Conservation (phyloP, 2,113 vertebrate species). For the Candoia aspera region DNA sequence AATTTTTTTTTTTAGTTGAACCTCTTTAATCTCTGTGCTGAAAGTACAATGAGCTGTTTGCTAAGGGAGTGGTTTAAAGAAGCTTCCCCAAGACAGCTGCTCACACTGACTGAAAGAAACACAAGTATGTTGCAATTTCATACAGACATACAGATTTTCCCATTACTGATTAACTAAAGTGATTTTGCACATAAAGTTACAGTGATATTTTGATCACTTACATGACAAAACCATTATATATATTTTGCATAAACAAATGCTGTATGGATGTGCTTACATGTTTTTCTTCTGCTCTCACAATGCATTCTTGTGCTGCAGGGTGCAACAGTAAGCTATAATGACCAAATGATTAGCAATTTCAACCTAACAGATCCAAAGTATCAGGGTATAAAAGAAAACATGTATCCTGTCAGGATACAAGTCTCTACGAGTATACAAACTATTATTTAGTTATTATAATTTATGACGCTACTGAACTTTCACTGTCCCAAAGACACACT, state of each 20-base stretch:
- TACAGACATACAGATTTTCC: constrained; percentile 34
- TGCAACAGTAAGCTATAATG: not conserved
- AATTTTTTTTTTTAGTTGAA: not conserved
- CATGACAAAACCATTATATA: not conserved
- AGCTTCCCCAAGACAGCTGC: not conserved
- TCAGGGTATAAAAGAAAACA: not conserved
- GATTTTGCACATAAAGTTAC: not conserved
- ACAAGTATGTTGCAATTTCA: constrained; percentile 64
- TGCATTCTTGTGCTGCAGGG: not conserved
- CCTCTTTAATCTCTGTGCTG: not conserved
- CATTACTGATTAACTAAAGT: not conserved
- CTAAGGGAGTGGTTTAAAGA: not conserved
- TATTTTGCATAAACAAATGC: not conserved
- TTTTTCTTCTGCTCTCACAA: not conserved
- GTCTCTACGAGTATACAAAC: constrained; percentile 68
- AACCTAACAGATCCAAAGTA: not conserved
- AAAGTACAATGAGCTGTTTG: not conserved
- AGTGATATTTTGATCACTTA: not conserved
- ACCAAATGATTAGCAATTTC: not conserved
- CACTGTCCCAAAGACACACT: constrained; percentile 70
- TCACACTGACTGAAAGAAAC: constrained; percentile 29
- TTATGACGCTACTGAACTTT: constrained; percentile 68
- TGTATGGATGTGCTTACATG: not conserved
- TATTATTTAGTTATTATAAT: constrained; percentile 67
- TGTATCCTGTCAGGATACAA: constrained; percentile 63